Conservation (phyloP, 2,113 vertebrate genomes). For the Cyprinodon tularosa region DNA sequence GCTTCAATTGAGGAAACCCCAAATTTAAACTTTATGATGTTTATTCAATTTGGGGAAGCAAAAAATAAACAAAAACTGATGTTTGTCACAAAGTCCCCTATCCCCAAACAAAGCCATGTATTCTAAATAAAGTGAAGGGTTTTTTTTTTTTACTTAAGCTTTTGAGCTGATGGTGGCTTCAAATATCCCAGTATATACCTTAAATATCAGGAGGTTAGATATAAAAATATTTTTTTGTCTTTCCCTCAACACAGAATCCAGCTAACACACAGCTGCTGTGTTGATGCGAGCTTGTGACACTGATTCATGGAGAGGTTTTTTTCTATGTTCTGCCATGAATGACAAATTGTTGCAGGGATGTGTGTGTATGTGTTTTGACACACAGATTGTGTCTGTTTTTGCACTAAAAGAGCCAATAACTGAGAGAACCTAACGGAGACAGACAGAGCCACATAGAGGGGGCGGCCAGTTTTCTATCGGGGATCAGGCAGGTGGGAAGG, state of each 20-base stretch:
- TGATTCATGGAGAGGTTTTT: conserved; percentile 40
- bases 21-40: background rate
- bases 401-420: conserved; percentile 22
- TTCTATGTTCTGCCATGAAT: conserved; percentile 14
- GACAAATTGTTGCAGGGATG: conserved; percentile 27
- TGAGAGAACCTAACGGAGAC: conserved; percentile 10
- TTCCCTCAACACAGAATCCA: background rate
- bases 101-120: background rate
- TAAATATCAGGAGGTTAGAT: background rate
- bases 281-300: conserved; percentile 6
- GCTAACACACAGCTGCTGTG: conserved; percentile 4
- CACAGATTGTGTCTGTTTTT: conserved; percentile 54
- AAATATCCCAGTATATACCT: background rate
- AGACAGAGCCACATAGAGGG: conserved; percentile 15
- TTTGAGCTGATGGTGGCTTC: background rate
- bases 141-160: background rate
- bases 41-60: background rate
- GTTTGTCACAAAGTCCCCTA: background rate
- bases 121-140: background rate
- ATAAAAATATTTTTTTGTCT: background rate
- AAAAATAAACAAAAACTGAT: background rate
- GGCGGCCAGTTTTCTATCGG: conserved; percentile 19
- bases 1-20: background rate
- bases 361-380: background rate
- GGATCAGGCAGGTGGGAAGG: conserved; percentile 44